Base-by-base conservation (phyloP, 1,140 invertebrate species). In the Aphelinus certus region DNA sequence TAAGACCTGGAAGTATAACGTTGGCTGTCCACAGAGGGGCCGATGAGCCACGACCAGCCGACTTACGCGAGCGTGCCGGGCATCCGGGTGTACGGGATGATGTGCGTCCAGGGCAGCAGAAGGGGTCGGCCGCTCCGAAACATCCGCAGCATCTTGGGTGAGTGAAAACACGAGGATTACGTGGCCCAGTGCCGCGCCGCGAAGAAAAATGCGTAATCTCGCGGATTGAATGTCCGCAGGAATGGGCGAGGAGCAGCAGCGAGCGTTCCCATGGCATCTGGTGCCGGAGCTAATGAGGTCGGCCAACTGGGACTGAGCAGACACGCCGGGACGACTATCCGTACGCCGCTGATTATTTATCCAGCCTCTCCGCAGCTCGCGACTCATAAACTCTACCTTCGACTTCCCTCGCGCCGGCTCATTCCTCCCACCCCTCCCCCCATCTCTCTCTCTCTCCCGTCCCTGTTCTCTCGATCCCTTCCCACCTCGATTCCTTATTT, bases 1-100 rank as follows among this genome's bases (percentile, higher is more conserved):
- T 26, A 26, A 26, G n/a, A 26, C 26, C 26, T 26, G 26, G 26
- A 26, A 26, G 26, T 26, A 26, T 26, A 60, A 60, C 26, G 57
- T 7, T 4, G 9, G 9, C 9, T 53, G 67, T 75, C 73, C 47
- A 47, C 86, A 96, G 95, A 97, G 86, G 96, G 96, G 45, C 96
- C 96, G 70, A 95, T 97, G 91, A 95, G 94, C 10, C 96, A 97
- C 85, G 95, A 96, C 85, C 95, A 97, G 83, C 96, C 96, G 3
- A 95, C 95, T 0, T 97, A 97, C 83, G 96, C 96, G 1, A 95
- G 95, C 77, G 95, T 97, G 9, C 96, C 96, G 1, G 95, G 95
- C 1, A 96, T 97, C 74, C 89, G 95, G 76, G 95, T 97, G 3
- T 97, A 95, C 80, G 96, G 95, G 64, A 97, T 97, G 96, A 95